A percentile compares a stretch with the other conserved stretches of the same genome.
Evolutionary conservation across 1,140 invertebrate species (phyloP).

Genomic region (Papilio dardanus): DNA sequence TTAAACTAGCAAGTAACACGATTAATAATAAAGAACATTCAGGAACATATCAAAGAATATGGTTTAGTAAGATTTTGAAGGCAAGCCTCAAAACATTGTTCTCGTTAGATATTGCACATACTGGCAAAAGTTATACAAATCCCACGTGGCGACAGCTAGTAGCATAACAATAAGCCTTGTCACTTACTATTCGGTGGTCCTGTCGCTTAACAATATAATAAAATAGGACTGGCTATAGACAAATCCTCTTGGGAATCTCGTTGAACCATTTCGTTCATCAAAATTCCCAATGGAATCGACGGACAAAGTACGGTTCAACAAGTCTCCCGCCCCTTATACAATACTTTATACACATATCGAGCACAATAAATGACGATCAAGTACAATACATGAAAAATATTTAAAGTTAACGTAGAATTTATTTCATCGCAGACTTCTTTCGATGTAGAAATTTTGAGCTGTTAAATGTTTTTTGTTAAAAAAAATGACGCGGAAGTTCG

Average conservation of each 20-base stretch:
- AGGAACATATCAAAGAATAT: no score
- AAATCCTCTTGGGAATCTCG: not conserved
- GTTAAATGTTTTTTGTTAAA: not conserved
- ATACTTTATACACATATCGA: not conserved
- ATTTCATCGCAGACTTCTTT: not conserved
- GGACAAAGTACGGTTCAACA: constrained; percentile 20
- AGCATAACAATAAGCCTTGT: not conserved
- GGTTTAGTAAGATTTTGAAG: no score
- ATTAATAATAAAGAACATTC: not conserved
- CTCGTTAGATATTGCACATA: not conserved
- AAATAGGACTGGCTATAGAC: constrained; percentile 2
- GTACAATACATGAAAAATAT: not conserved
- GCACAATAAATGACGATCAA: constrained; percentile 8
- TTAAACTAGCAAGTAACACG: not conserved
- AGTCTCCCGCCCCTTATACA: constrained; percentile 2
- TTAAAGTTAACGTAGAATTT: not conserved
- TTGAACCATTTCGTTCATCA: constrained; percentile 22
- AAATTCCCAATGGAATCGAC: constrained; percentile 18
- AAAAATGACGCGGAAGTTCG: no score
- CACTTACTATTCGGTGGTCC: not conserved
- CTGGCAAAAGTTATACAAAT: not conserved
- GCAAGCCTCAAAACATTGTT: not conserved
- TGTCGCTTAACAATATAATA: constrained; percentile 16
- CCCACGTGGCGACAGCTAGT: not conserved
- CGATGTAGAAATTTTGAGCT: not conserved